Evolutionary conservation across 2,888 invertebrate species (phyloP).

Genomic region (Tolmerus cingulatus): DNA sequence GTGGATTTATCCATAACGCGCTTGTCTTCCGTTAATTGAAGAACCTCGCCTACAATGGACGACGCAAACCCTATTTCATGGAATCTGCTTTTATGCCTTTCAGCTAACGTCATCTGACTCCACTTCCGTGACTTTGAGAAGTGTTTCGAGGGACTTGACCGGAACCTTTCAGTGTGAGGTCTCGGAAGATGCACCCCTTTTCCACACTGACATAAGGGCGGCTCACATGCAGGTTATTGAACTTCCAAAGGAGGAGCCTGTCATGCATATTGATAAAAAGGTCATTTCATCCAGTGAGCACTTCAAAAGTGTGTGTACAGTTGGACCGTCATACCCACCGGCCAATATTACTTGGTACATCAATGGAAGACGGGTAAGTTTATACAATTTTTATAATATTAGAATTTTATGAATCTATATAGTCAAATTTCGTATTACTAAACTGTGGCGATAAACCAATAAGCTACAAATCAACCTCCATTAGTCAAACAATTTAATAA

Average conservation of each 20-base stretch:
- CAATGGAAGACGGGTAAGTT: conserved; percentile 65
- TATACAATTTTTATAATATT: background rate
- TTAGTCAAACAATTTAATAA: too few relatives aligned
- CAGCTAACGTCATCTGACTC: conserved; percentile 67
- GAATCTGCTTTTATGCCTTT: conserved; percentile 45
- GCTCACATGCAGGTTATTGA: conserved; percentile 68
- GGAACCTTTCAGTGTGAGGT: conserved; percentile 69
- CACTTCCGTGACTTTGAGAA: conserved; percentile 65
- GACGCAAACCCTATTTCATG: background rate
- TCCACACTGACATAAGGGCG: conserved; percentile 67
- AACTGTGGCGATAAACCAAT: too few relatives aligned
- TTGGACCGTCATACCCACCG: conserved; percentile 67
- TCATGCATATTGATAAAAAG: conserved; percentile 66
- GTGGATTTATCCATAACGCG: background rate
- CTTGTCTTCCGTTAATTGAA: background rate
- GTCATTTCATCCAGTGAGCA: conserved; percentile 65
- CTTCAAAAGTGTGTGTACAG: conserved; percentile 67
- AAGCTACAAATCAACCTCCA: too few relatives aligned
- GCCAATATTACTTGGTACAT: conserved; percentile 68
- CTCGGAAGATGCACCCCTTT: conserved; percentile 68
- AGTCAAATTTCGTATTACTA: too few relatives aligned
- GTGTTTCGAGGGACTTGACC: conserved; percentile 66
- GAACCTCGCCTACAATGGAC: background rate
- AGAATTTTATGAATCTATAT: too few relatives aligned
- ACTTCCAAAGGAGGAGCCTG: conserved; percentile 66